Evolutionary conservation across 2,797 vertebrate genomes (phyloP), one percentile per base, ranked within the genome.

Genomic region (Hydrolagus colliei): DNA sequence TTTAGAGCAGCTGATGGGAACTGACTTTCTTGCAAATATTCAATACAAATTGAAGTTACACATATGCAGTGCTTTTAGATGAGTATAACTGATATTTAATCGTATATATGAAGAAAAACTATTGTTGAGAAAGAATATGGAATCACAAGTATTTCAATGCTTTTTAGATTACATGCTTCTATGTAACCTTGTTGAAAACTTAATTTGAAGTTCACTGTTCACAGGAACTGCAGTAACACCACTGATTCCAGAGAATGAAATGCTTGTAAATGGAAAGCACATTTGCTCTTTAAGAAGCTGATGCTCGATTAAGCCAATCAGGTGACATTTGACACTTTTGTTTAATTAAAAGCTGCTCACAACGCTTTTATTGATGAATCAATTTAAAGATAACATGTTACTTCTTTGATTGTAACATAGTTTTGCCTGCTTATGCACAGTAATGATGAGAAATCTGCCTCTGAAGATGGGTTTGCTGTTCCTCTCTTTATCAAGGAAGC

Each of bases 31-130:
- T 41, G 41, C 79, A 71, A 12, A 9, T 18, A 18, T 35, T 84
- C 79, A 71, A 84, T 84, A 71, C 79, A 35, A 41, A 71, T 71
- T 35, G 65, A 35, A 68, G 52, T 71, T 84, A 4, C 79, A 84
- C 79, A 84, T 71, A 65, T 41, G 32, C 65, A 84, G 65, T 35
- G 79, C 63, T 68, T 68, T 67, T 84, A 35, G 32, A 18, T 35
- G 22, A 35, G 65, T 80, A 27, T 27, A 2, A 18, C 32, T 65
- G 14, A 67, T 68, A 32, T 84, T 68, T 71, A 84, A 84, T n/a
- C 65, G 78, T 8, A 32, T 67, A 22, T 5, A 41, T 20, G 79
- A 82, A 68, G 27, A 16, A 9, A 18, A 5, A 18, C 77, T 11
- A 27, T 65, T 22, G 16, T 80, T 62, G 63, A n/a, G 52, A 14